These are phyloP conservation scores for Tapera naevia DNA, from an alignment of 2,797 vertebrate species.

Conservation along the genomic window DNA sequence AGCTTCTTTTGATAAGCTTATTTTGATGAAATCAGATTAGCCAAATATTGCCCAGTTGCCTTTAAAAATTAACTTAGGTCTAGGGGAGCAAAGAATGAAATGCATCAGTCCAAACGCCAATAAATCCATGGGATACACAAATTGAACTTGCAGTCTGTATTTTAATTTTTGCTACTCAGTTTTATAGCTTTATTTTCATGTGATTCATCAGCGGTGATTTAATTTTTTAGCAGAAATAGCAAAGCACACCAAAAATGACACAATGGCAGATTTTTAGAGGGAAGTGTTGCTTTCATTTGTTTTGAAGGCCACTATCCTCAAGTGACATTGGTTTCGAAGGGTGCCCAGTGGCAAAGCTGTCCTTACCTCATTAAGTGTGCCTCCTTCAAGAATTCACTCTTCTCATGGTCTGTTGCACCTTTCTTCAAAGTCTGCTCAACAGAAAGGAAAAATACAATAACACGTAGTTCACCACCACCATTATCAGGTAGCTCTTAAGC, in stretches of 20 bases:
- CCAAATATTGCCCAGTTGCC: neutral
- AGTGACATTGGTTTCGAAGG: neutral
- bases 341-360: neutral
- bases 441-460: conserved; percentile 30
- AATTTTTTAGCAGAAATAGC: neutral
- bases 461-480: neutral
- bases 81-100: neutral
- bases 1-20: neutral
- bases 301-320: neutral
- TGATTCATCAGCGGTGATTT: neutral
- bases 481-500: neutral
- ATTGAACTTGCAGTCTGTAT: neutral
- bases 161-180: neutral
- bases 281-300: neutral
- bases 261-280: neutral
- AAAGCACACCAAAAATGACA: neutral
- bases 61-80: neutral
- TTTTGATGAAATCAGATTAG: neutral
- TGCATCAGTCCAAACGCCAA: neutral
- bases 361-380: conserved; percentile 82
- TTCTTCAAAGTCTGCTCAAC: conserved; percentile 78
- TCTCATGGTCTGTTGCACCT: conserved; percentile 76
- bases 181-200: neutral
- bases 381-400: conserved; percentile 83
- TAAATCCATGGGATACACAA: neutral